Evolutionary conservation across 2,113 vertebrate species (phyloP).

Genomic region (Petaurus breviceps): DNA sequence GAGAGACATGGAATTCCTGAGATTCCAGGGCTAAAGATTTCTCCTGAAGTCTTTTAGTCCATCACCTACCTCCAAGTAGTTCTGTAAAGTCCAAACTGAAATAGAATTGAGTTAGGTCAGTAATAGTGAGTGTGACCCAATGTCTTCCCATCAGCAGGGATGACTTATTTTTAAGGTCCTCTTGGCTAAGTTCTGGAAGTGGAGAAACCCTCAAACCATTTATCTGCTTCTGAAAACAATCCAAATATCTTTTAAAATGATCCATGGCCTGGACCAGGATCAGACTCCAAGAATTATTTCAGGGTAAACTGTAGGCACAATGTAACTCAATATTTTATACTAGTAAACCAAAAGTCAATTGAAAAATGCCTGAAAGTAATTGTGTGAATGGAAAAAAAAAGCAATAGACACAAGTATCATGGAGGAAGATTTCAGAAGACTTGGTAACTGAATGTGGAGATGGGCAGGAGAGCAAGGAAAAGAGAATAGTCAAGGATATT

Average conservation of each 20-base stretch:
- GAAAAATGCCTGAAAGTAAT: not conserved
- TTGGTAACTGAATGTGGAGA: no score
- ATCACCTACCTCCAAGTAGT: slow-evolving; percentile 30
- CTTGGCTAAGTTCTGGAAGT: not conserved
- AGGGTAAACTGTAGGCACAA: not conserved
- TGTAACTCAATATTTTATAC: not conserved
- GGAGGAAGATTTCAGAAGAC: not conserved
- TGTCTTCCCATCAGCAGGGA: not conserved
- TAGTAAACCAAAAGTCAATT: not conserved
- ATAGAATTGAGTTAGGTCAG: not conserved
- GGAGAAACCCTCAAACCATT: not conserved
- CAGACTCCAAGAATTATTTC: not conserved
- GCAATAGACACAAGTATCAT: not conserved
- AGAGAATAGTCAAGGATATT: not conserved
- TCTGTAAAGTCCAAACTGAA: not conserved
- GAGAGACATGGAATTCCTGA: slow-evolving; percentile 37
- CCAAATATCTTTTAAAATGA: not conserved
- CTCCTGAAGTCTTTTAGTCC: not conserved
- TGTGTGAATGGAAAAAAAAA: not conserved
- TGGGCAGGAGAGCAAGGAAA: not conserved
- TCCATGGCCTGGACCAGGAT: not conserved
- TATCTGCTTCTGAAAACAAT: not conserved
- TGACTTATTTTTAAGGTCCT: not conserved
- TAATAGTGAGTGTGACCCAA: not conserved
- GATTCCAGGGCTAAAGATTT: slow-evolving; percentile 28